Percentiles rank a stretch among this genome's conserved stretches.
Conservation (phyloP, 1,140 invertebrate species). For the Bombus impatiens region DNA sequence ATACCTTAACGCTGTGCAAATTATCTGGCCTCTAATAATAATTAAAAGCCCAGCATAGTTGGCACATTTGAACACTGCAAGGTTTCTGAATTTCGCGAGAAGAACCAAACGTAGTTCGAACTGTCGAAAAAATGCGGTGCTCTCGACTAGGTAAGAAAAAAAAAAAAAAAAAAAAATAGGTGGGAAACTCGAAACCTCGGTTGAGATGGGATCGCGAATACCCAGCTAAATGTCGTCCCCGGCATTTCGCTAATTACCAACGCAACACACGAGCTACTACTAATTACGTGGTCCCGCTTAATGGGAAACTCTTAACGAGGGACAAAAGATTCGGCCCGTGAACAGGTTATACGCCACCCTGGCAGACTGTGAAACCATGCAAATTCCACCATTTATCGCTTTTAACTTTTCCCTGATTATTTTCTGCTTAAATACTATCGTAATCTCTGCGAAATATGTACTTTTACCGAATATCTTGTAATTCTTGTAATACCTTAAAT, state of each 20-base stretch:
- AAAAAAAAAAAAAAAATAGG: not conserved
- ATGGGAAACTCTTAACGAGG: conserved; percentile 55
- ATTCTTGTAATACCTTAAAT: too few relatives aligned
- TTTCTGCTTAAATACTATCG: too few relatives aligned
- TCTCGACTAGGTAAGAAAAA: too few relatives aligned
- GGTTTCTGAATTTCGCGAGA: not conserved
- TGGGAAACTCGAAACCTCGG: conserved; percentile 15
- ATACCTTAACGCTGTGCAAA: not conserved
- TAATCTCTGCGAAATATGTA: too few relatives aligned
- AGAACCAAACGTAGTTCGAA: not conserved
- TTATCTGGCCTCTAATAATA: not conserved
- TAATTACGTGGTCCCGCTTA: conserved; percentile 56
- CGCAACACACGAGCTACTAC: conserved; percentile 45
- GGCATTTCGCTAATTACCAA: conserved; percentile 56
- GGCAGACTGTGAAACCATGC: conserved; percentile 29
- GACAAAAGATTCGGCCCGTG: conserved; percentile 44
- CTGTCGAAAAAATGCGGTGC: not conserved
- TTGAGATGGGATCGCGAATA: not conserved
- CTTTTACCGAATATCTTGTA: too few relatives aligned
- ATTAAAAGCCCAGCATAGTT: not conserved
- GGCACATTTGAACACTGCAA: too few relatives aligned
- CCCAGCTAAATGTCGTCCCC: conserved; percentile 44
- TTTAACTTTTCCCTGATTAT: not conserved
- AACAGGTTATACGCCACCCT: conserved; percentile 1
- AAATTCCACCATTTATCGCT: conserved; percentile 19